phyloP scores from a whole-genome alignment of 64 coral and sea anemone genomes.

The Acropora tenuis region DNA sequence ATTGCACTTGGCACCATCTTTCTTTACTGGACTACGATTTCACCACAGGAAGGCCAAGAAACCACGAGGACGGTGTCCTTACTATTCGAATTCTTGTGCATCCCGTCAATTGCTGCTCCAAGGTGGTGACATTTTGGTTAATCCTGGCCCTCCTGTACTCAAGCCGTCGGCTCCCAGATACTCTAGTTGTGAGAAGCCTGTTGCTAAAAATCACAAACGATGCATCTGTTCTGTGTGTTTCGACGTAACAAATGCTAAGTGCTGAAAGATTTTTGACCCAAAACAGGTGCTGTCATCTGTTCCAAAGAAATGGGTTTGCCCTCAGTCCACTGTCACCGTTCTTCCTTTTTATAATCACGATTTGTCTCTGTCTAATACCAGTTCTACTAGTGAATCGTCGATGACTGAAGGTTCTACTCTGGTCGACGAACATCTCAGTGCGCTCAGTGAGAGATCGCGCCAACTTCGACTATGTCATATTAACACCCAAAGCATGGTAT shows the following conservation, averaged over 20 bases:
- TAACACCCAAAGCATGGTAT: conserved; percentile 76
- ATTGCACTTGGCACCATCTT: background rate
- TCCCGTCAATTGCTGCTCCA: background rate
- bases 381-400: conserved; percentile 10
- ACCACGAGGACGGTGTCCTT: conserved; percentile 26
- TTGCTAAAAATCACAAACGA: conserved; percentile 72
- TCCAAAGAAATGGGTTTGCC: conserved; percentile 62
- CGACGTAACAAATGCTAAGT: conserved; percentile 65
- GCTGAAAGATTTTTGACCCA: conserved; percentile 52
- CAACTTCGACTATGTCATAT: conserved; percentile 55
- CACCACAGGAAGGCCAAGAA: conserved; percentile 8
- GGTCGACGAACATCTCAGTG: conserved; percentile 23
- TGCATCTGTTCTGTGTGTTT: conserved; percentile 66
- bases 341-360: conserved; percentile 68
- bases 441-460: conserved; percentile 23
- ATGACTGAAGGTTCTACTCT: conserved; percentile 9
- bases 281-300: conserved; percentile 30
- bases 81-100: conserved; percentile 36
- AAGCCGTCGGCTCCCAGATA: conserved; percentile 27
- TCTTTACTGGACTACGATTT: background rate
- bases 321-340: conserved; percentile 32
- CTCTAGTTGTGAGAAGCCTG: conserved; percentile 50
- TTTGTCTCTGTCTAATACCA: conserved; percentile 19
- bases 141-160: conserved; percentile 19
- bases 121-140: conserved; percentile 26